Conservation (phyloP, 2,888 invertebrate genomes). For the Plutella xylostella region DNA sequence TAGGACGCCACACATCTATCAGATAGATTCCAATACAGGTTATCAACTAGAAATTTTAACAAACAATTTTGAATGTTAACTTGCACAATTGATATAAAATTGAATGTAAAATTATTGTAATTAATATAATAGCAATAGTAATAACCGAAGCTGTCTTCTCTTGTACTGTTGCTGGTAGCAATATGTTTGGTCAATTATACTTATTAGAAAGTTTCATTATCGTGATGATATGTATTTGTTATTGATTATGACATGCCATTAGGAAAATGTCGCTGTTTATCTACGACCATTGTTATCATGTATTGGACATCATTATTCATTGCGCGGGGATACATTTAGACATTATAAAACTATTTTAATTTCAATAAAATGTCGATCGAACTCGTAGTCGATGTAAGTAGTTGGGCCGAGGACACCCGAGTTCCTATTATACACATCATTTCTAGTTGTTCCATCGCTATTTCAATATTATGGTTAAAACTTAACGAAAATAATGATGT, state of each 20-base stretch:
- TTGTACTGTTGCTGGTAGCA: slow-evolving; percentile 57
- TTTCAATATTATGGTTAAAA: slow-evolving; percentile 35
- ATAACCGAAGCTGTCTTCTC: slow-evolving; percentile 59
- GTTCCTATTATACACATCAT: slow-evolving; percentile 43
- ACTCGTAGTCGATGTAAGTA: neutral
- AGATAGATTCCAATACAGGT: neutral
- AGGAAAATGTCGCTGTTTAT: neutral
- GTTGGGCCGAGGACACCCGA: slow-evolving; percentile 20
- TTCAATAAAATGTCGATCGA: neutral
- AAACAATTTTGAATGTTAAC: neutral
- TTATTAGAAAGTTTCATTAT: slow-evolving; percentile 58
- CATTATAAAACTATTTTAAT: too few species aligned
- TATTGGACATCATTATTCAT: neutral
- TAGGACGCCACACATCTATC: neutral
- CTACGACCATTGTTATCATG: neutral
- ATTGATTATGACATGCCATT: slow-evolving; percentile 28
- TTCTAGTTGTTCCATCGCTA: slow-evolving; percentile 33
- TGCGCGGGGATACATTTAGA: neutral
- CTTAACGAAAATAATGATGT: slow-evolving; percentile 33
- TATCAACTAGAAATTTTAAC: too few species aligned
- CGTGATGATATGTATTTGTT: slow-evolving; percentile 48
- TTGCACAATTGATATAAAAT: slow-evolving; percentile 2
- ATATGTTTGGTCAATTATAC: slow-evolving; percentile 63
- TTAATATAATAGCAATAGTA: slow-evolving; percentile 36
- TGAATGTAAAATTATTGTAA: slow-evolving; percentile 2